Conservation (phyloP, 2,797 vertebrate genomes). For the Pyrocephalus nanus region DNA sequence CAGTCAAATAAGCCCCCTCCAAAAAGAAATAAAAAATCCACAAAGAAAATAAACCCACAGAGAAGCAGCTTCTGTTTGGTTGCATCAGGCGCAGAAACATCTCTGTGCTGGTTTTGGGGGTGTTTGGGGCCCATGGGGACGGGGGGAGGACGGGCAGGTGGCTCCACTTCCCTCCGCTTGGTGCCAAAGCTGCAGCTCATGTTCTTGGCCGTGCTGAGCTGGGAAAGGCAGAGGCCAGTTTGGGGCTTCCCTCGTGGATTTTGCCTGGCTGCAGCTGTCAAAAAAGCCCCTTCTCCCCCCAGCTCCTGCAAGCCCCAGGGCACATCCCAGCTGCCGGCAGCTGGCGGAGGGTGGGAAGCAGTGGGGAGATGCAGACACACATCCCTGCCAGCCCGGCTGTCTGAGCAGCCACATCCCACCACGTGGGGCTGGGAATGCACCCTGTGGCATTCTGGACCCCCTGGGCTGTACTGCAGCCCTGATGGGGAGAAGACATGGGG, state of each 20-base stretch:
- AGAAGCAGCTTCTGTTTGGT: not conserved
- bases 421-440: accelerated
- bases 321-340: not conserved
- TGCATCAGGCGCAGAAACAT: accelerated
- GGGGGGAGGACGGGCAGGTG: not conserved
- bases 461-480: not conserved
- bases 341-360: not conserved
- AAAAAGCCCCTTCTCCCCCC: not conserved
- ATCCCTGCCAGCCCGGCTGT: accelerated
- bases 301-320: not conserved
- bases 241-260: not conserved
- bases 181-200: not conserved
- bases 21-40: not conserved
- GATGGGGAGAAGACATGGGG: not conserved
- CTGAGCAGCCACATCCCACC: accelerated
- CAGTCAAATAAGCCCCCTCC: accelerated
- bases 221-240: not conserved
- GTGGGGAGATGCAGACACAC: accelerated
- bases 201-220: not conserved
- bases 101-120: not conserved
- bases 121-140: accelerated
- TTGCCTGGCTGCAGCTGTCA: not conserved
- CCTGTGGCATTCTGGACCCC: accelerated
- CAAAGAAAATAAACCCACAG: accelerated
- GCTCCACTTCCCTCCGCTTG: accelerated